Evolutionary conservation across 2,113 vertebrate species (phyloP).

Genomic region (Columba livia): DNA sequence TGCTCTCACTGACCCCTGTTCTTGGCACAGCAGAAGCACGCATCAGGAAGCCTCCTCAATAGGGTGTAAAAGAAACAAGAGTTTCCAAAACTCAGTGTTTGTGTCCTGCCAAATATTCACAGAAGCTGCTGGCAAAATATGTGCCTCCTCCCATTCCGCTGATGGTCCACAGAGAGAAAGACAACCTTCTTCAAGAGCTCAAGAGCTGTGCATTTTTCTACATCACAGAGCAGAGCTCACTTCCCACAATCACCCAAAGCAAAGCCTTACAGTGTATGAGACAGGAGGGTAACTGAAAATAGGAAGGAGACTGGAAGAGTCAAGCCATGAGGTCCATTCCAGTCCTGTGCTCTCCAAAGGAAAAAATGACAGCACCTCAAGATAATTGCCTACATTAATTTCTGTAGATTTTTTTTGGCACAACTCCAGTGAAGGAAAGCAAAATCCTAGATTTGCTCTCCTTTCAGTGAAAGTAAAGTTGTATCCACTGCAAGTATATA

Average conservation of each 20-base stretch:
- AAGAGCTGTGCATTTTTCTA: background rate
- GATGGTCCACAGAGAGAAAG: background rate
- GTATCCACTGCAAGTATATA: background rate
- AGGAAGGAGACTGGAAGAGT: background rate
- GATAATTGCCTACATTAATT: background rate
- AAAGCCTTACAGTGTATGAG: background rate
- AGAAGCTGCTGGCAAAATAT: background rate
- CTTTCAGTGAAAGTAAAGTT: background rate
- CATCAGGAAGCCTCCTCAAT: background rate
- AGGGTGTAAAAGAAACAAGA: background rate
- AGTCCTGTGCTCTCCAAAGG: background rate
- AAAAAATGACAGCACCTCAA: background rate
- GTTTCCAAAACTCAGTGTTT: background rate
- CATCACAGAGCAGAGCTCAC: background rate
- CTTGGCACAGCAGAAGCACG: background rate
- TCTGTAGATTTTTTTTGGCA: background rate
- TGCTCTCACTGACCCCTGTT: background rate
- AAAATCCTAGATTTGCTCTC: background rate
- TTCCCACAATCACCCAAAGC: background rate
- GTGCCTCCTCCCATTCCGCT: background rate
- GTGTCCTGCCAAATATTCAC: background rate
- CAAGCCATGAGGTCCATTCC: background rate
- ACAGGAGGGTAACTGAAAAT: background rate
- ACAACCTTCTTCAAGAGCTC: background rate
- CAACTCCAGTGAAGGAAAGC: background rate